These are phyloP conservation scores for Temnothorax ravouxi DNA, from an alignment of 2,888 invertebrate genomes.

Conservation along the genomic window DNA sequence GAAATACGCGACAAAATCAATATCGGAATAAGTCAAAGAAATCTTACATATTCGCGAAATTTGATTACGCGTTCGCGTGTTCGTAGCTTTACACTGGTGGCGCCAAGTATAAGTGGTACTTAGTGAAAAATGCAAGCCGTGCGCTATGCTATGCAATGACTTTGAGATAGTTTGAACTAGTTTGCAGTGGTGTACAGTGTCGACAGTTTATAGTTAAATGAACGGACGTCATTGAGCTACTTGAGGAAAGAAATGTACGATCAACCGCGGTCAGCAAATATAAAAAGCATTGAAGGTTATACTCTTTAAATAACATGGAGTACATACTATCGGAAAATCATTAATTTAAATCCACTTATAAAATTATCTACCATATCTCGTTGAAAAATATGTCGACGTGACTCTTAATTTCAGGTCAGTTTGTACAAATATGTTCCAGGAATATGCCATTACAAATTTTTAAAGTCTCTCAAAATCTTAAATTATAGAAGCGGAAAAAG, in stretches of 20 bases:
- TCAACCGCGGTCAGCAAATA: conserved; percentile 8
- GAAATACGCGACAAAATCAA: conserved; percentile 50
- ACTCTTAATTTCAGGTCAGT: not conserved
- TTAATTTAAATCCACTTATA: conserved; percentile 24
- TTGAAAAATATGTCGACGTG: not conserved
- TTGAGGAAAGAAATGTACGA: not conserved
- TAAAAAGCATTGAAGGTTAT: not conserved
- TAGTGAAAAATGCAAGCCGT: conserved; percentile 43
- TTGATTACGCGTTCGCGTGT: conserved; percentile 55
- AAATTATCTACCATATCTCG: not conserved
- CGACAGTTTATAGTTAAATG: conserved; percentile 34
- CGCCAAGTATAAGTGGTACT: conserved; percentile 38
- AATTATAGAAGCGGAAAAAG: not conserved
- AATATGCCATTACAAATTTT: not conserved
- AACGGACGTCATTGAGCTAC: conserved; percentile 44
- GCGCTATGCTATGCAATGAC: conserved; percentile 47
- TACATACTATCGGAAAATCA: not conserved
- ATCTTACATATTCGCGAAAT: conserved; percentile 61
- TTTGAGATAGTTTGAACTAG: conserved; percentile 54
- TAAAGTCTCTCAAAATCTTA: not conserved
- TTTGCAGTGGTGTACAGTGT: conserved; percentile 16
- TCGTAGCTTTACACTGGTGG: conserved; percentile 35
- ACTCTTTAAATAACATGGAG: conserved; percentile 31
- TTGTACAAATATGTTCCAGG: not conserved
- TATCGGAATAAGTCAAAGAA: conserved; percentile 48